Conservation (phyloP, 2,797 vertebrate genomes). For the Protonibea diacanthus region DNA sequence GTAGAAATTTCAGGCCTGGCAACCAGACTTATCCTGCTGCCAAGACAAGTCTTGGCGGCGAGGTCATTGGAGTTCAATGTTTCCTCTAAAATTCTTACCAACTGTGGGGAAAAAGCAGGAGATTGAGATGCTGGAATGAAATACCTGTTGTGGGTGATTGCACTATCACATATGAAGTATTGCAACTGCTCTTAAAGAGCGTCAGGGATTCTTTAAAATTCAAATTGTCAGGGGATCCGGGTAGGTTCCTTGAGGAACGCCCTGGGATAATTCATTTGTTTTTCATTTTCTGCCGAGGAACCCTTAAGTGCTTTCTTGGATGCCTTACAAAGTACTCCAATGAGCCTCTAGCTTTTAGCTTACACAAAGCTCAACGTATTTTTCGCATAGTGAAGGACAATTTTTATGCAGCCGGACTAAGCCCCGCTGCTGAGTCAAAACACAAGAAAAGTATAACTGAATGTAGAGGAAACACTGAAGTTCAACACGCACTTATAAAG, state of each 20-base stretch:
- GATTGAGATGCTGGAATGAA: slow-evolving; percentile 67
- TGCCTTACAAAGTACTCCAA: slow-evolving; percentile 54
- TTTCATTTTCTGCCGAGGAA: slow-evolving; percentile 36
- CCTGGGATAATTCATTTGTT: slow-evolving; percentile 17
- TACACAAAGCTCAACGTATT: slow-evolving; percentile 50
- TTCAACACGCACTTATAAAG: slow-evolving; percentile 83
- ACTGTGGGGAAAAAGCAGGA: slow-evolving; percentile 47
- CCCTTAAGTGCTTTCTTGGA: slow-evolving; percentile 62
- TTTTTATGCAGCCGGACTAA: slow-evolving; percentile 26
- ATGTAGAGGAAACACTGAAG: slow-evolving; percentile 82
- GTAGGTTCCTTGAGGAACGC: slow-evolving; percentile 49
- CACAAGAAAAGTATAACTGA: slow-evolving; percentile 65
- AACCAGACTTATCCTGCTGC: slow-evolving; percentile 50
- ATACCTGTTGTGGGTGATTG: slow-evolving; percentile 65
- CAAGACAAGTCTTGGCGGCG: slow-evolving; percentile 40
- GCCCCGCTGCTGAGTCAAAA: slow-evolving; percentile 40
- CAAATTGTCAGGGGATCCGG: slow-evolving; percentile 38
- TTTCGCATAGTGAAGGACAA: slow-evolving; percentile 36
- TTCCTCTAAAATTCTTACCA: slow-evolving; percentile 75
- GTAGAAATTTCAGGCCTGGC: slow-evolving; percentile 64
- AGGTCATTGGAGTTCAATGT: slow-evolving; percentile 74
- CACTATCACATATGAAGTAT: slow-evolving; percentile 59
- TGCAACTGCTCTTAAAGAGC: slow-evolving; percentile 68
- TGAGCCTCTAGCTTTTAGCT: slow-evolving; percentile 64
- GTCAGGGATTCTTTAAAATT: slow-evolving; percentile 37